Evolutionary conservation across 2,888 invertebrate genomes (phyloP).

Genomic region (Archips crataeganus): DNA sequence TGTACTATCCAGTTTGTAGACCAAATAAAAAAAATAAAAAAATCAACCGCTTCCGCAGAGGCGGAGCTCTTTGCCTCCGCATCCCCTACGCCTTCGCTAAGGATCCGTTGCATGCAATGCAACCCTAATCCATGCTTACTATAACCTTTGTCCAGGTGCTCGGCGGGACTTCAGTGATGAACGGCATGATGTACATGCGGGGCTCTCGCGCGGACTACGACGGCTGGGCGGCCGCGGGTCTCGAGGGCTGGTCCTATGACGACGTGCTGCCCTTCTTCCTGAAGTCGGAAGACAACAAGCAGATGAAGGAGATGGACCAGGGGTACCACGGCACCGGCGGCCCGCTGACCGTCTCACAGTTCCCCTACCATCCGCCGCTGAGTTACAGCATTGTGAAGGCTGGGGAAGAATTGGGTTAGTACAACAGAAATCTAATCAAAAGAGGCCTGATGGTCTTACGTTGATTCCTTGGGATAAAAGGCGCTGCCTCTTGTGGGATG

Average conservation of each 20-base stretch:
- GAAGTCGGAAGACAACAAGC: constrained; percentile 93
- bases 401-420: constrained; percentile 90
- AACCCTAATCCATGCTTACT: too few relatives aligned
- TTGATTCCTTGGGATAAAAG: too few relatives aligned
- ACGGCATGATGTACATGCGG: constrained; percentile 98
- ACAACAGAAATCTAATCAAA: too few relatives aligned
- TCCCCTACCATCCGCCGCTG: constrained; percentile 94
- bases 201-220: constrained; percentile 95
- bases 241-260: constrained; percentile 95
- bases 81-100: too few relatives aligned
- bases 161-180: constrained; percentile 97
- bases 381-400: constrained; percentile 92
- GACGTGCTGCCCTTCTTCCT: constrained; percentile 96
- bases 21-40: too few relatives aligned
- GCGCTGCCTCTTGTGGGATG: too few relatives aligned
- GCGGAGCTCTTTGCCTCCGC: too few relatives aligned
- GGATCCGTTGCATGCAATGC: too few relatives aligned
- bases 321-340: constrained; percentile 93
- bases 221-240: constrained; percentile 94
- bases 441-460: too few relatives aligned
- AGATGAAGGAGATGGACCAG: constrained; percentile 89
- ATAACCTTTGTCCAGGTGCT: constrained; percentile 85
- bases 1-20: too few relatives aligned
- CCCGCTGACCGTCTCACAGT: constrained; percentile 91
- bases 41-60: too few relatives aligned